Evolutionary conservation across 2,797 vertebrate genomes (phyloP), one percentile per base, ranked within the genome.

Genomic region (Channallabes apus): DNA sequence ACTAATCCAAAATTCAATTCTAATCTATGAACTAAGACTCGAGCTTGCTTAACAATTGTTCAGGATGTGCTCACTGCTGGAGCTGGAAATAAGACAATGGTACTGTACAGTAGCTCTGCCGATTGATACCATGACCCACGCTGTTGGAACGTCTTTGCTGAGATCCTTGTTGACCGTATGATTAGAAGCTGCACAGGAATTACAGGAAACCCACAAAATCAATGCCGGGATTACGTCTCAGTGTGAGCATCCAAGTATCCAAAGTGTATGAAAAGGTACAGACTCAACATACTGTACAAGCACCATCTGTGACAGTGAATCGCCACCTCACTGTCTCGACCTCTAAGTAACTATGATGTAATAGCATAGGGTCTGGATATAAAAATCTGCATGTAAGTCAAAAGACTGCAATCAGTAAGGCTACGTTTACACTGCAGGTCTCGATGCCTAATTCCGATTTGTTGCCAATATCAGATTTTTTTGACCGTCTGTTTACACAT

Each of bases 1-100:
- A 89, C 88, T 90, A 89, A 87, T 91, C 90, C 88, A 87, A 90
- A 91, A 91, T 92, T 89, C 86, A 92, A 91, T 92, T 91, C 91
- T 46, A 90, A 90, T 91, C 88, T 90, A 86, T 90, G 89, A 88
- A 85, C 90, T 84, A 87, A 91, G 90, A 86, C 85, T 79, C 87
- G 83, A 90, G 88, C 85, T 62, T 84, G 88, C 88, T 91, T 76
- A 87, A 88, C 83, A 87, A 89, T 91, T 85, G 86, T 82, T 87
- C 78, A 79, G 80, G 80, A 90, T 83, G 87, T 83, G 56, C 79
- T 82, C 64, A 24, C 58, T 62, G 86, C n/a, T 75, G 82, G 41
- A 71, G 78, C 79, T 72, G 89, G 62, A 86, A 82, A 64, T 24
- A 84, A 79, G 24, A 62, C 20, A 24, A 1, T 22, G 82, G 41